phyloP scores from a whole-genome alignment of 2,113 vertebrate genomes.

The Lonchura striata region DNA sequence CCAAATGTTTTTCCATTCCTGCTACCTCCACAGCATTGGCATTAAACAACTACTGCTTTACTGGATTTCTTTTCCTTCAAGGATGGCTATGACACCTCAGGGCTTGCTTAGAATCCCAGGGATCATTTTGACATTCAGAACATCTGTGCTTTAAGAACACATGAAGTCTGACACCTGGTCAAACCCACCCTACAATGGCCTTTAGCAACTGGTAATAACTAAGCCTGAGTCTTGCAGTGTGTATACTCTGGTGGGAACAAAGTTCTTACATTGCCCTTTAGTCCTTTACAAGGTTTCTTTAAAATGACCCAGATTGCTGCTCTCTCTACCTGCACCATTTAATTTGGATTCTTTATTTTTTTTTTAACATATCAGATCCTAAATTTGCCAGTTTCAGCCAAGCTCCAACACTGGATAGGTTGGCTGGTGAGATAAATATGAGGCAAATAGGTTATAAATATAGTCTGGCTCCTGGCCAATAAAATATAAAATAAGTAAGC shows the following conservation, averaged over 20 bases:
- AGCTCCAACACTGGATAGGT: neutral
- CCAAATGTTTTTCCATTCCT: neutral
- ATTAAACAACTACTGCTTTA: neutral
- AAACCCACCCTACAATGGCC: neutral
- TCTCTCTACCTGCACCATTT: neutral
- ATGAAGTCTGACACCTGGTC: neutral
- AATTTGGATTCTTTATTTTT: neutral
- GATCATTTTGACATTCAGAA: neutral
- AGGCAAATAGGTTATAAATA: neutral
- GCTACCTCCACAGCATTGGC: neutral
- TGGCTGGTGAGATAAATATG: neutral
- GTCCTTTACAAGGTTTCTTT: neutral
- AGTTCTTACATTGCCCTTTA: neutral
- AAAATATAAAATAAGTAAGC: neutral
- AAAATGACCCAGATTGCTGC: neutral
- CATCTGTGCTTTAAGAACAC: neutral
- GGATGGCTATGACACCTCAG: neutral
- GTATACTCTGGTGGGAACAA: neutral
- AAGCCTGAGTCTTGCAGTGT: neutral
- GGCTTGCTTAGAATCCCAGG: neutral
- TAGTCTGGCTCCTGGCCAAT: neutral
- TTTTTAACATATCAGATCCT: neutral
- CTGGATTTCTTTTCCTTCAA: neutral
- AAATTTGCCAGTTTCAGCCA: neutral
- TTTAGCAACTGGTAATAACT: neutral